Evolutionary conservation across 1,140 invertebrate genomes (phyloP).

Genomic region (Chironomus striatipennis): DNA sequence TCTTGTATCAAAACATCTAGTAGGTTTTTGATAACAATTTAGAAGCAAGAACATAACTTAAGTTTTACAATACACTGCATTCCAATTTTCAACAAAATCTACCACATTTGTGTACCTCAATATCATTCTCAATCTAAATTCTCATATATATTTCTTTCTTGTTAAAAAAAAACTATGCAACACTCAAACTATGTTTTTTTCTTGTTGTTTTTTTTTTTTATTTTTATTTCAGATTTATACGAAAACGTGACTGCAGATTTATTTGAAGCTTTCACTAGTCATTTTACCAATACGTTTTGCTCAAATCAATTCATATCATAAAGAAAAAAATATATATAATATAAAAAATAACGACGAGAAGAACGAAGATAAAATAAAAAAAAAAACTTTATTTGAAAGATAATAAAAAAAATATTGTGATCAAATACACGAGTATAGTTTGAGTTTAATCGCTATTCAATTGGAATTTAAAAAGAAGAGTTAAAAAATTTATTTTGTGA

Average conservation of each 20-base stretch:
- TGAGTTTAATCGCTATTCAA: background rate
- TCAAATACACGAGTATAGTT: background rate
- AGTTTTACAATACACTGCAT: too few relatives aligned
- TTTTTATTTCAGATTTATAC: slow-evolving; percentile 21
- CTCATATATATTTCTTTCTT: background rate
- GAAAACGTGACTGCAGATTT: slow-evolving; percentile 23
- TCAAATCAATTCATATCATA: slow-evolving; percentile 22
- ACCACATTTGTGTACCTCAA: background rate
- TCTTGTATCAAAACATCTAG: too few relatives aligned
- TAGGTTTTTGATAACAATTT: background rate
- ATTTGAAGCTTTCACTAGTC: slow-evolving; percentile 18
- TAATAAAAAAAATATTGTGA: slow-evolving; percentile 7
- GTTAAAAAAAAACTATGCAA: background rate
- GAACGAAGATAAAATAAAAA: background rate
- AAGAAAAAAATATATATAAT: background rate
- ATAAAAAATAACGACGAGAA: background rate
- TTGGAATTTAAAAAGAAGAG: background rate
- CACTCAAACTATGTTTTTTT: slow-evolving; percentile 3
- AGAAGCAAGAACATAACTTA: too few relatives aligned
- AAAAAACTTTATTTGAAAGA: background rate
- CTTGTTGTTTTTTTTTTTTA: background rate
- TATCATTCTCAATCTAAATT: background rate
- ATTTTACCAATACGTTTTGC: slow-evolving; percentile 17
- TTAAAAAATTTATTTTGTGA: background rate
- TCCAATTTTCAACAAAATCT: background rate